phyloP scores from a whole-genome alignment of 1,140 invertebrate genomes.

The Diorhabda carinulata region DNA sequence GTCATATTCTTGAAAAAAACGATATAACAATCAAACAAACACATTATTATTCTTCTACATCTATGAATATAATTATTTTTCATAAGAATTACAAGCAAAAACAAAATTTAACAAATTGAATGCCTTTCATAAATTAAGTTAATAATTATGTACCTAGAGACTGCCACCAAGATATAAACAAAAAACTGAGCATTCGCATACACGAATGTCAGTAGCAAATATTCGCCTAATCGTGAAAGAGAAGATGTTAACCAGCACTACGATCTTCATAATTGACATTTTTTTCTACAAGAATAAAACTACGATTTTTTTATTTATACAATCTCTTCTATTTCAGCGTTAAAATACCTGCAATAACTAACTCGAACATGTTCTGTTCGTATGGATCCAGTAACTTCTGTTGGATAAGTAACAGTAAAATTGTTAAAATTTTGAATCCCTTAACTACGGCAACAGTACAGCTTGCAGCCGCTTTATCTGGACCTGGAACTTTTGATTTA shows the following conservation, averaged over 20 bases:
- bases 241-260: neutral
- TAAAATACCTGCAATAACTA: slow-evolving; percentile 1
- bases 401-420: slow-evolving; percentile 41
- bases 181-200: too few species aligned
- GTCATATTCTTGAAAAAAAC: neutral
- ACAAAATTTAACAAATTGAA: neutral
- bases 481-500: slow-evolving; percentile 45
- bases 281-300: slow-evolving; percentile 5
- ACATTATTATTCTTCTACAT: neutral
- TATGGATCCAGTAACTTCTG: slow-evolving; percentile 41
- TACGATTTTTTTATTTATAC: neutral
- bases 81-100: neutral
- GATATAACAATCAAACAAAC: neutral
- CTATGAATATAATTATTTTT: neutral
- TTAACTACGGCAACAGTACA: slow-evolving; percentile 36
- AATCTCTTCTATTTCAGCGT: slow-evolving; percentile 27
- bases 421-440: slow-evolving; percentile 35
- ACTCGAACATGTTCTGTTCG: slow-evolving; percentile 32
- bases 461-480: slow-evolving; percentile 37
- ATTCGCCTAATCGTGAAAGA: neutral
- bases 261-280: neutral
- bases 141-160: too few species aligned
- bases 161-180: too few species aligned
- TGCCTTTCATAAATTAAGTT: neutral
- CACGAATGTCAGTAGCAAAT: neutral